A percentile compares a stretch with the other conserved stretches of the same genome.
Evolutionary conservation across 2,113 vertebrate species (phyloP).

Genomic region (Vanacampus margaritifer): DNA sequence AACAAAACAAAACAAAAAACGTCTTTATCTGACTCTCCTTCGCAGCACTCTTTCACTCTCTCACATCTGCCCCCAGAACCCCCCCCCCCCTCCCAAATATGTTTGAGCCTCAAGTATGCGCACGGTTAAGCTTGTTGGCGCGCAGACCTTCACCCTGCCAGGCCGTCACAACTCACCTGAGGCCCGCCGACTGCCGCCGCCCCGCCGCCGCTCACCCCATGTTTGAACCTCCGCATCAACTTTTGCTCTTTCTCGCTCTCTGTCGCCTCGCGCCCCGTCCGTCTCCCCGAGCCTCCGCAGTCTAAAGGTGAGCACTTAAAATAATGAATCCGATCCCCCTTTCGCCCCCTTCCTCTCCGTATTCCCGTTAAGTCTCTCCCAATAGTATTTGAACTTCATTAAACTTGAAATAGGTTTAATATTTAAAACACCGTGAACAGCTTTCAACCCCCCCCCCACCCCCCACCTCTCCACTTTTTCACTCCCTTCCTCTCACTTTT

Average conservation of each 20-base stretch:
- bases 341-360: constrained; percentile 70
- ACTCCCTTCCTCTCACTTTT: constrained; percentile 48
- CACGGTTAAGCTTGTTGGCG: constrained; percentile 35
- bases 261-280: constrained; percentile 17
- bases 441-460: constrained; percentile 67
- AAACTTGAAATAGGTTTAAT: constrained; percentile 82
- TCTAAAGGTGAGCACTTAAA: constrained; percentile 76
- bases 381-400: constrained; percentile 81
- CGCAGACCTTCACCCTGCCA: constrained; percentile 20
- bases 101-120: background rate
- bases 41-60: constrained; percentile 17
- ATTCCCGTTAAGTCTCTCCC: constrained; percentile 76
- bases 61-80: constrained; percentile 21
- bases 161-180: constrained; percentile 39
- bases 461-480: constrained; percentile 48
- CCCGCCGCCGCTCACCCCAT: constrained; percentile 36
- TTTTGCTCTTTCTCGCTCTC: constrained; percentile 38
- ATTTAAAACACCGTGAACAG: constrained; percentile 79
- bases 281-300: constrained; percentile 68
- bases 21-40: constrained; percentile 59
- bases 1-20: constrained; percentile 50
- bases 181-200: constrained; percentile 24
- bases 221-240: constrained; percentile 47
- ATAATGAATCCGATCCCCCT: constrained; percentile 78
- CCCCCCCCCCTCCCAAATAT: background rate